phyloP scores from a whole-genome alignment of 2,797 vertebrate species.

The Valencia hispanica region DNA sequence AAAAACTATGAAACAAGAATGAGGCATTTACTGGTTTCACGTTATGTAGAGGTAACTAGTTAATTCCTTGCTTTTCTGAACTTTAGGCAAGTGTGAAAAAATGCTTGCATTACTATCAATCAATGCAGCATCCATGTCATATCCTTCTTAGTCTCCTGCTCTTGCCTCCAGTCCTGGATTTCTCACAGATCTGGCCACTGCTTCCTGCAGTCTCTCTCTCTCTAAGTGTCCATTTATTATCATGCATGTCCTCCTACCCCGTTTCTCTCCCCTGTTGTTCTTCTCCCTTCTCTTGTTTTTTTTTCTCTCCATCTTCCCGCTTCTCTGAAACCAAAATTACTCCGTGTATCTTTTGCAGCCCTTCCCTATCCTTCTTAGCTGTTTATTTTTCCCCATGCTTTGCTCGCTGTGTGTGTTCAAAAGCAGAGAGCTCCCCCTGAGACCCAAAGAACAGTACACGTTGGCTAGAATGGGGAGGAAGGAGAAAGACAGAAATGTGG shows the following conservation, averaged over 20 bases:
- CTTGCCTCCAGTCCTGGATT: constrained; percentile 24
- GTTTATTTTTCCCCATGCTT: constrained; percentile 25
- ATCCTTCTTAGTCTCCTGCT: constrained; percentile 21
- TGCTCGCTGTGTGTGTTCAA: constrained; percentile 42
- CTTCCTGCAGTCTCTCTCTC: constrained; percentile 33
- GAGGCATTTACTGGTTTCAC: too few species aligned
- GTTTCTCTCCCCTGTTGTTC: constrained; percentile 16
- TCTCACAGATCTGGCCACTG: constrained; percentile 18
- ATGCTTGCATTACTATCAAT: too few species aligned
- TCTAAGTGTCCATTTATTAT: constrained; percentile 48
- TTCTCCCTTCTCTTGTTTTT: constrained; percentile 4
- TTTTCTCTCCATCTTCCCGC: constrained; percentile 1
- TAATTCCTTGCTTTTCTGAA: too few species aligned
- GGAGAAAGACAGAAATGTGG: not conserved
- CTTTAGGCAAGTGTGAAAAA: too few species aligned
- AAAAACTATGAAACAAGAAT: too few species aligned
- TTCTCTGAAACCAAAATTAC: constrained; percentile 27
- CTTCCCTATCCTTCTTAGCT: constrained; percentile 22
- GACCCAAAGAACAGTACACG: constrained; percentile 32
- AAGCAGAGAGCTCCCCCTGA: constrained; percentile 34
- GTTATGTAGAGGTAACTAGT: too few species aligned
- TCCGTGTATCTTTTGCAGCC: constrained; percentile 33
- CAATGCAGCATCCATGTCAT: constrained; percentile 30
- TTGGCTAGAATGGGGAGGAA: constrained; percentile 27
- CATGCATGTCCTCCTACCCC: constrained; percentile 37